Conservation (phyloP, 2,888 invertebrate genomes). For the Apotomis turbidana region DNA sequence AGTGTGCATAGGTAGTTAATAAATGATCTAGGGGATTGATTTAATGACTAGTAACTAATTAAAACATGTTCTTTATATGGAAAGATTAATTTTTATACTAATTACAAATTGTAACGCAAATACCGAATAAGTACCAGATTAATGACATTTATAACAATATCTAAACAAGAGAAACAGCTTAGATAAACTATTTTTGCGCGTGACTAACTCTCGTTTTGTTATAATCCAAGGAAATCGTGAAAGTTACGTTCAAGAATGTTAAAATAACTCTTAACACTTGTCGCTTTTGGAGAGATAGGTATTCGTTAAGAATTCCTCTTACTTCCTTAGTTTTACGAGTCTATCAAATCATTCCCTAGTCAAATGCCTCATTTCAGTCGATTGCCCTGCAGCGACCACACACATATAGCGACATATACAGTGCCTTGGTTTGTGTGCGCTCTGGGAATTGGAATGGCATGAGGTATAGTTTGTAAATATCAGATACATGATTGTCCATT, state of each 20-base stretch:
- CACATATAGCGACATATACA: conserved; percentile 1
- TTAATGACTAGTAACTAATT: neutral
- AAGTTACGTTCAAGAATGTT: no score
- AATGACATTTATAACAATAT: neutral
- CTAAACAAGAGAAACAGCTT: no score
- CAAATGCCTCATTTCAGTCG: conserved; percentile 1
- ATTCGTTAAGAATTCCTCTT: neutral
- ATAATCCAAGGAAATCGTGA: no score
- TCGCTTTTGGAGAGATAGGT: no score
- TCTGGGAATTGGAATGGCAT: neutral
- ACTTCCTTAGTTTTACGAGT: neutral
- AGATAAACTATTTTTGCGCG: no score
- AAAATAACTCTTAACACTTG: no score
- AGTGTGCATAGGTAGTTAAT: neutral
- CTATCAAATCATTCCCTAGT: conserved; percentile 12
- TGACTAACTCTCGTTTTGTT: no score
- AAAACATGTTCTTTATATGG: neutral
- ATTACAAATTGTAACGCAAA: neutral
- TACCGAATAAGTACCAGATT: neutral
- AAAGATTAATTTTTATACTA: neutral
- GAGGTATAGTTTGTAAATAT: conserved; percentile 22
- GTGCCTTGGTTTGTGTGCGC: conserved; percentile 5
- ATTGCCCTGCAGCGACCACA: neutral
- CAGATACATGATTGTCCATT: conserved; percentile 25
- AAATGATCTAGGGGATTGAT: conserved; percentile 18